These are phyloP conservation scores for Picathartes gymnocephalus DNA, from an alignment of 2,113 vertebrate species.

Conservation along the genomic window DNA sequence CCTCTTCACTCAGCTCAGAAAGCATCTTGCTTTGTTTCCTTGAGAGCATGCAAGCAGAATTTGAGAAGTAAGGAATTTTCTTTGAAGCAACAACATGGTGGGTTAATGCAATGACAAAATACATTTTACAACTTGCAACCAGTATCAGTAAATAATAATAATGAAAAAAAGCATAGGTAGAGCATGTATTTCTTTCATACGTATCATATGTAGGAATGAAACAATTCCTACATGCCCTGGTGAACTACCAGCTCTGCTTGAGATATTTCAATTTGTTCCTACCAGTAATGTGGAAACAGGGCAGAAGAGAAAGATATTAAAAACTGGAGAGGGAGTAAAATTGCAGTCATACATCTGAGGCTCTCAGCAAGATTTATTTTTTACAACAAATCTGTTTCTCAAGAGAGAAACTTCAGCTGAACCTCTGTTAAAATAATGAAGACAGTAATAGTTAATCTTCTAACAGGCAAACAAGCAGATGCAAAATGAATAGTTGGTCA, in stretches of 20 bases:
- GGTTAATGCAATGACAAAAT: background rate
- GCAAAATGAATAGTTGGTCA: background rate
- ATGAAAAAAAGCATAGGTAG: background rate
- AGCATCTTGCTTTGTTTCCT: conserved; percentile 69
- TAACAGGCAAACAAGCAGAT: background rate
- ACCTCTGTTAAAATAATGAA: background rate
- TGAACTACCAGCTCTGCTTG: background rate
- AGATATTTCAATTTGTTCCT: background rate
- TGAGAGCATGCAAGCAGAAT: conserved; percentile 61
- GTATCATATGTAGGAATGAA: background rate
- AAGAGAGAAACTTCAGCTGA: background rate
- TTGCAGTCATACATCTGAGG: background rate
- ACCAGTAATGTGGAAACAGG: background rate
- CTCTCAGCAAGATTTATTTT: background rate
- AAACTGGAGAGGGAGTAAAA: background rate
- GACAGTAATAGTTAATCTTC: background rate
- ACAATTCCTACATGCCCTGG: background rate
- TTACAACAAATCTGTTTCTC: background rate
- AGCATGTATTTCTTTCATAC: background rate
- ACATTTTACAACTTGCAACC: background rate
- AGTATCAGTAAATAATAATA: background rate
- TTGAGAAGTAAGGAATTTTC: conserved; percentile 25
- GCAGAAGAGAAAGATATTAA: background rate
- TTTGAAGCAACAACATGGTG: background rate
- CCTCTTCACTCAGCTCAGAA: conserved; percentile 50